Evolutionary conservation across 2,888 invertebrate species (phyloP), one percentile per base, ranked within the genome.

Genomic region (Drosophila paranaensis): DNA sequence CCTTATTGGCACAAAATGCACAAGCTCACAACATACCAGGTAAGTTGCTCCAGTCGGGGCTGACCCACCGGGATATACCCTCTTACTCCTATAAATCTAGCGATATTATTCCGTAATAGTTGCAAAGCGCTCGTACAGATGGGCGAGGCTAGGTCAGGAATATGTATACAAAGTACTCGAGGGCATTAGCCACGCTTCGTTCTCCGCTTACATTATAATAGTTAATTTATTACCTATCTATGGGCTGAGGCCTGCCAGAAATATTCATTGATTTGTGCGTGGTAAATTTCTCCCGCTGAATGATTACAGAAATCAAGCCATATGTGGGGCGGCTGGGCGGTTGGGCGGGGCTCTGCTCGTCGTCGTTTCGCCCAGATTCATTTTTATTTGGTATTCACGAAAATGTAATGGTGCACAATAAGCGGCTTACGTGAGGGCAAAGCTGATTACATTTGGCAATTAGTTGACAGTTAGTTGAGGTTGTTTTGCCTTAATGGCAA

Each of bases 1-100:
- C 90, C 67, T 82, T 92, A 43, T 82, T 92, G 75, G 88, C 91
- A 71, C 84, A 91, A 84, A 84, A 90, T 81, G 89, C 90, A 81
- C 82, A 91, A 86, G 92, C 92, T 75, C 92, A 93, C 80, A 92
- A 93, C 86, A 92, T 92, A 82, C 93, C 93, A 90, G 93, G 93
- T 93, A 79, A 89, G 92, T 87, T 40, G 2, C 6, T 20, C 8
- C 3, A 40, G n/a, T 16, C 11, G 43, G 20, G 20, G 20, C 2
- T 43, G 43, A 11, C 20, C 10, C 1, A 16, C 16, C 20, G 42
- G 0, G 2, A 20, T 5, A 43, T 43, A 45, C 33, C 33, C 1
- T 0, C 10, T 20, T 20, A 33, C 33, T 27, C 27, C 27, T 27
- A 27, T 6, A 27, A 27, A 27, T 27, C 4, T 27, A 5, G 6